Conservation (phyloP, 2,113 vertebrate genomes). For the Otocyon megalotis region DNA sequence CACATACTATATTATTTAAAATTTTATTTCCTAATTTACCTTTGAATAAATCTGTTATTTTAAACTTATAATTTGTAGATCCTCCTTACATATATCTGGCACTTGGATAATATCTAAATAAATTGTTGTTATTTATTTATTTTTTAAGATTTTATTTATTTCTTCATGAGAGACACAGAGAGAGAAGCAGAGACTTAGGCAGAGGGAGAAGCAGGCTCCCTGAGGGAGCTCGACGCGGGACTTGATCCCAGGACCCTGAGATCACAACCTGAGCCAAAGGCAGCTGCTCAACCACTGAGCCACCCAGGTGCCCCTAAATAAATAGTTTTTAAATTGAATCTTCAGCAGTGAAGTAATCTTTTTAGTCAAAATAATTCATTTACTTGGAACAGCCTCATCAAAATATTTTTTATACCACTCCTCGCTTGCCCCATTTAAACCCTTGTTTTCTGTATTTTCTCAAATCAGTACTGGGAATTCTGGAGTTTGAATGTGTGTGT, state of each 20-base stretch:
- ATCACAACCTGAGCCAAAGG: too few species aligned
- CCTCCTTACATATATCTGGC: neutral
- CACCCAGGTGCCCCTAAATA: neutral
- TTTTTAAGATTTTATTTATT: too few species aligned
- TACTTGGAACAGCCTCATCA: neutral
- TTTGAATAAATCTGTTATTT: slow-evolving; percentile 6
- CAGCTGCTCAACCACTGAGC: too few species aligned
- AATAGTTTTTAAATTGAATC: neutral
- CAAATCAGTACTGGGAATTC: neutral
- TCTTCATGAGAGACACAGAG: too few species aligned
- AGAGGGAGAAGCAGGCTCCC: too few species aligned
- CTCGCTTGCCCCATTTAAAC: neutral
- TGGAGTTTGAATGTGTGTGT: neutral
- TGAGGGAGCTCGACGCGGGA: too few species aligned
- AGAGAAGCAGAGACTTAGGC: too few species aligned
- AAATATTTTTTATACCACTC: neutral
- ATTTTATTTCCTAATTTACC: neutral
- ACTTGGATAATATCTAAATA: neutral
- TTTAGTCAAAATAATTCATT: slow-evolving; percentile 11
- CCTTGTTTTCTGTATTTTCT: neutral
- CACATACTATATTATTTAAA: neutral
- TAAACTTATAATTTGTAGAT: neutral
- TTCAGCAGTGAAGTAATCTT: neutral
- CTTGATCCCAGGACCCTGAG: too few species aligned
- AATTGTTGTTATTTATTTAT: neutral